Evolutionary conservation across 2,888 invertebrate species (phyloP), one percentile per base, ranked within the genome.

Genomic region (Furcula furcula): DNA sequence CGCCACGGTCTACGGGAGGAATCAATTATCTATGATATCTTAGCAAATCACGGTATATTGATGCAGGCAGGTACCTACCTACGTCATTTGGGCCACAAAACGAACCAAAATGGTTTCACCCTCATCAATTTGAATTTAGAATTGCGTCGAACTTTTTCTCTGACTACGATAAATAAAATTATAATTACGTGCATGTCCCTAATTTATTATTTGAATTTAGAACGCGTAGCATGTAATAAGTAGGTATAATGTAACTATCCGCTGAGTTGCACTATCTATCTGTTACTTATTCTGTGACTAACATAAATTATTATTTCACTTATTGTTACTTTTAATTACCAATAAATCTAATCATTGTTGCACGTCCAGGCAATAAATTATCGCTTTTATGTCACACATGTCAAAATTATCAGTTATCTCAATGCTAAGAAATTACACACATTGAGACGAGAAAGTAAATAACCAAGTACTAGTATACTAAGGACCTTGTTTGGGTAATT

Each of bases 1-100:
- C 59, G 38, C 65, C 50, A 55, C 60, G 56, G 58, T 51, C 63
- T 51, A 62, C 57, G 55, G 57, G 60, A 65, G 69, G 65, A 75
- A 73, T 72, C 67, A 71, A 76, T 76, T 74, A 60, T 62, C 37
- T 49, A 31, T 31, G 45, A 47, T 47, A 36, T 40, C 36, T 36
- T 53, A 25, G 45, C 52, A 48, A 55, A 53, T 48, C 53, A 38
- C 40, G 35, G 23, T 40, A 37, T 53, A 35, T 48, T 36, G 45
- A 21, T 31, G 34, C 42, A 46, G 55, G 52, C 55, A 55, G 43
- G 36, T 34, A 12, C 3, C 4, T 21, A n/a, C n/a, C n/a, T 5
- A 9, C n/a, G 21, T 34, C 26, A 36, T 40, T 29, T 39, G 33
- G 15, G 20, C 20, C 33, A 31, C 26, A 18, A 30, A n/a, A 9